A percentile compares a stretch with the other conserved stretches of the same genome.
These are phyloP conservation scores for Lucilia sericata DNA, from an alignment of 1,140 invertebrate species.

Conservation along the genomic window DNA sequence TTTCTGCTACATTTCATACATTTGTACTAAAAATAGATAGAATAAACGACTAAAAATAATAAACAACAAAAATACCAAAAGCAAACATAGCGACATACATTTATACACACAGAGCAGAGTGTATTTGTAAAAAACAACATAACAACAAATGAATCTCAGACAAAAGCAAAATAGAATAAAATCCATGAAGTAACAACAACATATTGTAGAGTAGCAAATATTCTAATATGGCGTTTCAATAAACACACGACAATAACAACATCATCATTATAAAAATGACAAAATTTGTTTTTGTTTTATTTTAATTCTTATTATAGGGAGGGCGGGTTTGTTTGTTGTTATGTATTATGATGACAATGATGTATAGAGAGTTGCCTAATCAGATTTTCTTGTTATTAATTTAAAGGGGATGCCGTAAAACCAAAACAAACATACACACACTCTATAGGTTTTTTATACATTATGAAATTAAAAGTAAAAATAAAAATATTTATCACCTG, in stretches of 20 bases:
- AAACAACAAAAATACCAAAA: not conserved
- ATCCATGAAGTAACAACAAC: too few species aligned
- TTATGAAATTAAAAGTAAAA: slow-evolving; percentile 9
- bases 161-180: not conserved
- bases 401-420: not conserved
- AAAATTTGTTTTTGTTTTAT: slow-evolving; percentile 1
- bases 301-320: not conserved
- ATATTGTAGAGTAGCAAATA: not conserved
- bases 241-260: not conserved
- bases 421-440: not conserved
- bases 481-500: slow-evolving; percentile 22
- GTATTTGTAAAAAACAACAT: not conserved
- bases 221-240: not conserved
- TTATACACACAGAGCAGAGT: not conserved
- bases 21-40: slow-evolving; percentile 21
- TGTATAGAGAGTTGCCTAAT: not conserved
- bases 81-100: not conserved
- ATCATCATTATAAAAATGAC: not conserved
- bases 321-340: not conserved
- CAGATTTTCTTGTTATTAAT: not conserved
- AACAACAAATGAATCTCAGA: not conserved
- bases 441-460: not conserved
- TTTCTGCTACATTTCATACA: too few species aligned
- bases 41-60: not conserved
- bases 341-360: not conserved